phyloP scores from a whole-genome alignment of 92 coral and sea anemone genomes.

The Plumapathes pennacea region DNA sequence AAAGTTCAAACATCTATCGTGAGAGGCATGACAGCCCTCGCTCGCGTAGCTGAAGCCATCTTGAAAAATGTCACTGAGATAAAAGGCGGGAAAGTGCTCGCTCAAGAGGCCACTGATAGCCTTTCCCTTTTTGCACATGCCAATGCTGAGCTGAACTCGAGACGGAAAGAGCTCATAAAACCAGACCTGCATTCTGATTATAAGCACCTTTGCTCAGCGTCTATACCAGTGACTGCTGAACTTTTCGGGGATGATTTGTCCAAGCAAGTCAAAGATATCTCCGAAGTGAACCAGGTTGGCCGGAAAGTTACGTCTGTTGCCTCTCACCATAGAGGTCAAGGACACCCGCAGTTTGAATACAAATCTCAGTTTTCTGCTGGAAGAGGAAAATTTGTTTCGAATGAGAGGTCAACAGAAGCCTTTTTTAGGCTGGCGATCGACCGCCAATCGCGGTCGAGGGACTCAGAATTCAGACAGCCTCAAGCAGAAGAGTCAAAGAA shows the following conservation, averaged over 20 bases:
- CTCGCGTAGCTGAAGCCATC: conserved; percentile 28
- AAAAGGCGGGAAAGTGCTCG: conserved; percentile 28
- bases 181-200: conserved; percentile 14
- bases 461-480: conserved; percentile 1
- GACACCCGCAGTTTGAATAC: conserved; percentile 9
- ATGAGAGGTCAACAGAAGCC: conserved; percentile 9
- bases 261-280: conserved; percentile 3
- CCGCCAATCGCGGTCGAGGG: conserved; percentile 11
- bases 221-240: not conserved
- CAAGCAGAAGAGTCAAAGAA: conserved; percentile 17
- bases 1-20: conserved; percentile 32
- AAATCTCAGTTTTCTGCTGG: conserved; percentile 7
- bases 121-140: conserved; percentile 25
- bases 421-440: conserved; percentile 15
- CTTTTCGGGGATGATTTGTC: conserved; percentile 3
- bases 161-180: not conserved
- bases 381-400: conserved; percentile 13
- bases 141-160: conserved; percentile 11
- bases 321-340: conserved; percentile 1
- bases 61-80: conserved; percentile 13
- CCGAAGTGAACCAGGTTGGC: conserved; percentile 24
- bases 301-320: conserved; percentile 10
- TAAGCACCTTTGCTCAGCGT: conserved; percentile 3
- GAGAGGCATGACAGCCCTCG: conserved; percentile 22
- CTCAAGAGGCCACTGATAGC: conserved; percentile 15